phyloP scores from a whole-genome alignment of 2,113 vertebrate species.

The Hippocampus abdominalis region DNA sequence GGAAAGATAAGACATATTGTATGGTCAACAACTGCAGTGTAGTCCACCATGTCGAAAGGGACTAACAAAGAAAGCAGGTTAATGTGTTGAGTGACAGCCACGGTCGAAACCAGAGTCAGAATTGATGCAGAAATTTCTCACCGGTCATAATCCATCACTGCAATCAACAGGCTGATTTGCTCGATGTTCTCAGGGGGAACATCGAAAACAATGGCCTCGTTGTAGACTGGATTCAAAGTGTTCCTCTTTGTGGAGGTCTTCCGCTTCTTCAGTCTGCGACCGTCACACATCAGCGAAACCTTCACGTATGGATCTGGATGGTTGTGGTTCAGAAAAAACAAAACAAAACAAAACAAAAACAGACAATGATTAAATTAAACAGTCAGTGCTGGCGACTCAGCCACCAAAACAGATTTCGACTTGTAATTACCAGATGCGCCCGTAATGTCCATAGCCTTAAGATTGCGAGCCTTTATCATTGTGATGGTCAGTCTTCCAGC shows the following conservation, averaged over 20 bases:
- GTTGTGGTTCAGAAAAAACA: background rate
- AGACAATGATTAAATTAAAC: background rate
- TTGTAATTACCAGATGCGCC: slow-evolving; percentile 88
- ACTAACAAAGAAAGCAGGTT: background rate
- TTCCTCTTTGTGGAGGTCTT: slow-evolving; percentile 99
- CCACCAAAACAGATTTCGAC: background rate
- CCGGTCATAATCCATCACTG: slow-evolving; percentile 99
- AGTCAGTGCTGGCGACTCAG: background rate
- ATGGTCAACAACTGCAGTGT: slow-evolving; percentile 12
- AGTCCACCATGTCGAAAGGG: slow-evolving; percentile 7
- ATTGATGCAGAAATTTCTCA: slow-evolving; percentile 66
- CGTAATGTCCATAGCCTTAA: slow-evolving; percentile 99
- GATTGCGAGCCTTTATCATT: slow-evolving; percentile 95
- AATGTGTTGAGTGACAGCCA: background rate
- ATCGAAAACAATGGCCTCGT: slow-evolving; percentile 99
- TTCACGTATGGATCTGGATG: slow-evolving; percentile 95
- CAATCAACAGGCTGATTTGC: slow-evolving; percentile 95
- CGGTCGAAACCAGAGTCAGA: background rate
- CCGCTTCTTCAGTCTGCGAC: slow-evolving; percentile 93
- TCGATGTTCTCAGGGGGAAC: slow-evolving; percentile 96
- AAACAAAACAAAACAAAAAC: background rate
- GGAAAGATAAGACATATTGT: slow-evolving; percentile 65
- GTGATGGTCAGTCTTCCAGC: slow-evolving; percentile 96
- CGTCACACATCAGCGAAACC: slow-evolving; percentile 96
- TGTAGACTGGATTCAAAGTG: slow-evolving; percentile 96